These are phyloP conservation scores for Dynastes grantii DNA, from an alignment of 2,888 invertebrate genomes.

Conservation along the genomic window DNA sequence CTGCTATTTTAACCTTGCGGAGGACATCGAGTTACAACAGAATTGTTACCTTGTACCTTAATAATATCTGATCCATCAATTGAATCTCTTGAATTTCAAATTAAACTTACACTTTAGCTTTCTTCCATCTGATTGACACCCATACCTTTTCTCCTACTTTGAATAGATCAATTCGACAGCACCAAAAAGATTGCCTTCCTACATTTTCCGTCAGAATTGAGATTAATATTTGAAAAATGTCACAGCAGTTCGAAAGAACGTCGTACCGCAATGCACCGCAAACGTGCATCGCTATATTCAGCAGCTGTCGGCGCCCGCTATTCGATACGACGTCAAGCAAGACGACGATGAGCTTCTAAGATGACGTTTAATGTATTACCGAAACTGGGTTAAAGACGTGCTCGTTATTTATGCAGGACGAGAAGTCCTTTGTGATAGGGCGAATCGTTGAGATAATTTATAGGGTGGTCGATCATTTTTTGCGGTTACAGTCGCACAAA, in stretches of 20 bases:
- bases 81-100: no score
- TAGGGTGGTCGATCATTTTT: slow-evolving; percentile 24
- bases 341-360: slow-evolving; percentile 24
- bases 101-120: no score
- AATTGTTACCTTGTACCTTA: no score
- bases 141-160: no score
- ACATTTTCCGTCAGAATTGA: background rate
- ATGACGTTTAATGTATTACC: slow-evolving; percentile 40
- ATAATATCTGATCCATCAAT: no score
- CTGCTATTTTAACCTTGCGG: no score
- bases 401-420: slow-evolving; percentile 33
- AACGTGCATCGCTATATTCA: background rate
- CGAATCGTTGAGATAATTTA: slow-evolving; percentile 30
- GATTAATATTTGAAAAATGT: background rate
- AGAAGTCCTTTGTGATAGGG: slow-evolving; percentile 12
- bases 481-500: slow-evolving; percentile 4
- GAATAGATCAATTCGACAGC: no score
- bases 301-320: background rate
- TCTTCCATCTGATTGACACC: no score
- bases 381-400: slow-evolving; percentile 38
- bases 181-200: no score
- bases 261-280: background rate
- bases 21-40: no score
- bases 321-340: slow-evolving; percentile 4
- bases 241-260: background rate